Conservation (phyloP, 2,888 invertebrate genomes). For the Amiota mariae region DNA sequence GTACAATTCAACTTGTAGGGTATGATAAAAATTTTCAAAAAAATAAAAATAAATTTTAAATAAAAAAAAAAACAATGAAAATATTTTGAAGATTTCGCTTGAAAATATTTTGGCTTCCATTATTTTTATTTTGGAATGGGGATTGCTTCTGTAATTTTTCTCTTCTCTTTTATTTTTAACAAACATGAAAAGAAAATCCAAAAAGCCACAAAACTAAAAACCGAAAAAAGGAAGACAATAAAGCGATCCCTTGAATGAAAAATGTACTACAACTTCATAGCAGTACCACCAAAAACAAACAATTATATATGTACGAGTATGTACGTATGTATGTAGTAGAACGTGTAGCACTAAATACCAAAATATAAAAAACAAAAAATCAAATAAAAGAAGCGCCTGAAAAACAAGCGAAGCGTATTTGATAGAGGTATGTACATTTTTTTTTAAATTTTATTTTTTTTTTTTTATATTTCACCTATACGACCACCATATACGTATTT, state of each 20-base stretch:
- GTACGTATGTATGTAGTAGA: too few species aligned
- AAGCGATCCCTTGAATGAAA: too few species aligned
- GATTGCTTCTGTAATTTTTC: background rate
- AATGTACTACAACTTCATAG: too few species aligned
- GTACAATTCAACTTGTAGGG: background rate
- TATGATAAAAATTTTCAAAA: slow-evolving; percentile 15
- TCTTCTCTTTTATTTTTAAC: background rate
- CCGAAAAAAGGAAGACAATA: background rate
- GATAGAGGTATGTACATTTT: background rate
- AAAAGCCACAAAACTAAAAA: slow-evolving; percentile 18
- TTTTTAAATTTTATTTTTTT: too few species aligned
- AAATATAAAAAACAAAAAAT: background rate
- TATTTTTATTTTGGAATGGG: background rate
- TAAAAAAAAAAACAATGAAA: background rate
- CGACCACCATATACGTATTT: background rate
- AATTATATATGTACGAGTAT: too few species aligned
- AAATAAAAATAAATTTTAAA: too few species aligned
- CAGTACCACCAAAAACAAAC: too few species aligned
- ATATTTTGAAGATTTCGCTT: too few species aligned
- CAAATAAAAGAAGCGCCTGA: background rate
- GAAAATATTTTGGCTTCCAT: background rate
- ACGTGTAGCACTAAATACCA: background rate
- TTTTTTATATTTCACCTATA: background rate
- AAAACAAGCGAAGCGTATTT: background rate
- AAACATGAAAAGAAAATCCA: slow-evolving; percentile 22